Conservation (phyloP, 2,888 invertebrate species). For the Phyllotreta striolata region DNA sequence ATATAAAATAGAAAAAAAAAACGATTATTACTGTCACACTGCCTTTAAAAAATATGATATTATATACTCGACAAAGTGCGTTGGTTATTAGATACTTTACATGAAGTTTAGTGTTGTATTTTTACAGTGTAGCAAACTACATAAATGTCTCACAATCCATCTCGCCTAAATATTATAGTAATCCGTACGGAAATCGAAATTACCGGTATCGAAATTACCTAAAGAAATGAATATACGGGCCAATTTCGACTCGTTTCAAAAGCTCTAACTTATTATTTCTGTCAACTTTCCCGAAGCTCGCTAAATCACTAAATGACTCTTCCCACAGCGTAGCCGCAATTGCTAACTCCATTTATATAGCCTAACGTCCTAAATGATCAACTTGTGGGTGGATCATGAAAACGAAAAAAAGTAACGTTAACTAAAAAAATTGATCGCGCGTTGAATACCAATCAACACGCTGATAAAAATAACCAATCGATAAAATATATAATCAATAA, state of each 20-base stretch:
- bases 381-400: conserved; percentile 31
- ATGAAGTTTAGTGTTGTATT: not conserved
- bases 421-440: conserved; percentile 12
- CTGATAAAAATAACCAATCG: conserved; percentile 21
- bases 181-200: too few relatives aligned
- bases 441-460: conserved; percentile 33
- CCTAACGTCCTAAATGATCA: conserved; percentile 36
- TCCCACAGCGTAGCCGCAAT: conserved; percentile 30
- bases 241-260: too few relatives aligned
- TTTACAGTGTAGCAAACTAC: too few relatives aligned
- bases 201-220: not conserved
- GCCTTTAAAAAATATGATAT: too few relatives aligned
- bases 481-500: conserved; percentile 10
- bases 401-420: conserved; percentile 33
- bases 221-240: too few relatives aligned
- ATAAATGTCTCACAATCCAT: too few relatives aligned
- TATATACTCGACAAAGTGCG: too few relatives aligned
- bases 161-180: too few relatives aligned
- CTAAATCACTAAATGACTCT: conserved; percentile 12
- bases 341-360: conserved; percentile 18
- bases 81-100: not conserved
- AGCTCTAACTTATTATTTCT: too few relatives aligned
- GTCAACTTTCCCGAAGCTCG: too few relatives aligned
- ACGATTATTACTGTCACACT: too few relatives aligned
- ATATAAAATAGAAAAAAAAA: not conserved